phyloP scores from a whole-genome alignment of 2,797 vertebrate species.

The Sebastes matsubarae region DNA sequence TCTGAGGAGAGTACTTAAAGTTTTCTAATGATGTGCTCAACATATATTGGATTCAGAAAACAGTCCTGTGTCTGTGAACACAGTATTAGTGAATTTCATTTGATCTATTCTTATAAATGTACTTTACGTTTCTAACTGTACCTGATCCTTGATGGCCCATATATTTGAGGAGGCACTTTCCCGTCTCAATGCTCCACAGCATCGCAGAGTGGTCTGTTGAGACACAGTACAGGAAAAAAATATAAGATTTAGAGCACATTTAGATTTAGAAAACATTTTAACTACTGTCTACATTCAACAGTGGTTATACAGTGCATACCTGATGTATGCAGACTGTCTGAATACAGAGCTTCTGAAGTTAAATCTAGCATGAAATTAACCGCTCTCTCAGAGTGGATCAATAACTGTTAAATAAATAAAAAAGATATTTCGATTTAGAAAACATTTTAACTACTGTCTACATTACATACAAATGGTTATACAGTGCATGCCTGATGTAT shows the following conservation, averaged over 20 bases:
- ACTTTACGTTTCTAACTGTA: constrained; percentile 38
- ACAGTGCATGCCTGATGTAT: too few relatives aligned
- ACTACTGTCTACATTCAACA: too few relatives aligned
- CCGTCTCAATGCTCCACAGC: constrained; percentile 98
- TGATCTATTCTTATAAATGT: neutral
- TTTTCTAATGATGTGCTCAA: neutral
- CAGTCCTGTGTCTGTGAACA: neutral
- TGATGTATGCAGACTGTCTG: too few relatives aligned
- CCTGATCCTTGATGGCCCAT: constrained; percentile 96
- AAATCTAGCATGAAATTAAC: too few relatives aligned
- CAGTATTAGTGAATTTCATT: neutral
- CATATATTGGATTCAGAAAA: neutral
- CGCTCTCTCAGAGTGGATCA: too few relatives aligned
- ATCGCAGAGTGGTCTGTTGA: constrained; percentile 93
- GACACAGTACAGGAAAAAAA: neutral
- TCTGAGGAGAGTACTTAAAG: neutral
- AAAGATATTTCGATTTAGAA: too few relatives aligned
- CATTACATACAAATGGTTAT: too few relatives aligned
- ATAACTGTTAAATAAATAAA: too few relatives aligned
- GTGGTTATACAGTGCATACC: too few relatives aligned
- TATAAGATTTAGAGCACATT: neutral
- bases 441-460: too few relatives aligned
- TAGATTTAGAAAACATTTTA: too few relatives aligned
- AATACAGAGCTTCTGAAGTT: too few relatives aligned
- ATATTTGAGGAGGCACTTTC: constrained; percentile 95